Base-by-base conservation (phyloP, 1,140 invertebrate genomes). In the Drosophila mojavensis region DNA sequence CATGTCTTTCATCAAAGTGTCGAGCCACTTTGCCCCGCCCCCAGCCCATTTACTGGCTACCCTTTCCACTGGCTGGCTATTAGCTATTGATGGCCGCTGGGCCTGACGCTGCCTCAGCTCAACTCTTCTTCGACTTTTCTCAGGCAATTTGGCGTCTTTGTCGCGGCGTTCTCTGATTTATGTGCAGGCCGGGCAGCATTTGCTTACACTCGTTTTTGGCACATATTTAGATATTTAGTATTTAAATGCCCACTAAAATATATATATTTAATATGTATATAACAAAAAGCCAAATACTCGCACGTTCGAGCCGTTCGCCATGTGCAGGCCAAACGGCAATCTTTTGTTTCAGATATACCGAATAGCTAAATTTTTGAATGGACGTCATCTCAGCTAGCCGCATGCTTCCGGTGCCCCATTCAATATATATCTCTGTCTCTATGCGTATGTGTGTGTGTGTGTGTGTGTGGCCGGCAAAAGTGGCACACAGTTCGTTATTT, bases 1-100 rank as follows among this genome's bases (percentile, higher is more conserved):
- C 73, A 81, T 88, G 83, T 86, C 83, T 88, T 80, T 88, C 83
- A 84, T 88, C 83, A 88, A 88, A 88, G 83, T 88, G 83, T 88
- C 83, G 83, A 88, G 79, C 76, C 83, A 88, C 84, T 88, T 88
- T 77, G 71, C 36, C 59, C 26, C 43, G 47, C 47, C 60, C 47
- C 47, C 47, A 5, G 5, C 50, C 39, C 50, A 33, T 17, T 45
- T n/a, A 13, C 47, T 26, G 15, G 24, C 33, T 53, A 26, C 39
- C 62, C 51, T 33, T 39, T 51, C 30, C 28, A 26, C 11, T 15
- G 5, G 20, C 28, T 24, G 48, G 36, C 71, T 74, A 74, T 74
- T 74, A 74, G 71, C 71, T 56, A 75, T 75, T 71, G 72, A 75
- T 70, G 66, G 36, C 41, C 45, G 15, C 50, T 74, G 55, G 72